Evolutionary conservation across 2,113 vertebrate species (phyloP).

Genomic region (Stigmatopora nigra): DNA sequence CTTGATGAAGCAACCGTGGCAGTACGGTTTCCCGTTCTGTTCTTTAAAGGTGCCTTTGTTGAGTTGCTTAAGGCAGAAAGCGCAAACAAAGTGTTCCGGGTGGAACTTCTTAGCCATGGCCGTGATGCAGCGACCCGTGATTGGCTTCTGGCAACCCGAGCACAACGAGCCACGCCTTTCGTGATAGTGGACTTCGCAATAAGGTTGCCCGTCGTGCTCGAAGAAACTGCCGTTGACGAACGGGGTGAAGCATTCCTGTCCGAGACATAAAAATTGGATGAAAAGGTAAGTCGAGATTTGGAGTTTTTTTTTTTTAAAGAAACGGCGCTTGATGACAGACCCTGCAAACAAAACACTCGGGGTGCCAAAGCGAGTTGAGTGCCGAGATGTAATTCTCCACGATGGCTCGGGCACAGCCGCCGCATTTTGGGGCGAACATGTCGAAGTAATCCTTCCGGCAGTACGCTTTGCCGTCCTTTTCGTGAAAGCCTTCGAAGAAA

Average conservation of each 20-base stretch:
- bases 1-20: conserved; percentile 96
- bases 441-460: conserved; percentile 99
- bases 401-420: conserved; percentile 91
- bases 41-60: conserved; percentile 99
- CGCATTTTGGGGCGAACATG: conserved; percentile 97
- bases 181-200: conserved; percentile 98
- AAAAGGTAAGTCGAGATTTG: background rate
- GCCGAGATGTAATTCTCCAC: conserved; percentile 98
- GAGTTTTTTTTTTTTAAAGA: background rate
- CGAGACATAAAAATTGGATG: background rate
- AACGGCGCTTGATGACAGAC: conserved; percentile 63
- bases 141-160: conserved; percentile 97
- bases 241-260: conserved; percentile 93
- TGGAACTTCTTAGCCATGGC: conserved; percentile 99
- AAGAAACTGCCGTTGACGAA: conserved; percentile 97
- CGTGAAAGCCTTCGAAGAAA: conserved; percentile 82
- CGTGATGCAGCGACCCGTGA: conserved; percentile 97
- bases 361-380: conserved; percentile 93
- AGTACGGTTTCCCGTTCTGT: conserved; percentile 98
- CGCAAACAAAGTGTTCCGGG: conserved; percentile 97
- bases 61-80: conserved; percentile 98
- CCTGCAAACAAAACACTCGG: conserved; percentile 97
- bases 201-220: conserved; percentile 94
- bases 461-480: conserved; percentile 96
- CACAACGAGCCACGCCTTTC: conserved; percentile 91